Evolutionary conservation across 2,888 invertebrate species (phyloP), one percentile per base, ranked within the genome.

Genomic region (Catocala sponsa): DNA sequence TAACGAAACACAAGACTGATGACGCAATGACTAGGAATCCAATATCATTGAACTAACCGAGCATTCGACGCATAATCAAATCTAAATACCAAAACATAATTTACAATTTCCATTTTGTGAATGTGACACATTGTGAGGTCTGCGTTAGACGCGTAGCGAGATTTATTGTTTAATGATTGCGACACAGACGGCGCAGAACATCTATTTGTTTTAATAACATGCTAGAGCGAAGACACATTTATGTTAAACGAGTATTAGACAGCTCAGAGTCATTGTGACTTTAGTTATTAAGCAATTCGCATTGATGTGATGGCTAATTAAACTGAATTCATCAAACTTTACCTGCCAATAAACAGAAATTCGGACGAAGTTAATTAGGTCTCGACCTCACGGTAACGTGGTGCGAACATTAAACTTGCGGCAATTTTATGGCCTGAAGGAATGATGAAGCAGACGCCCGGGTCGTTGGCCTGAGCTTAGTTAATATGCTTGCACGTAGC

Each of bases 121-220:
- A 75, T 72, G 68, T 75, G 70, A 78, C 76, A 70, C 74, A 65
- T 73, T 80, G 79, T 76, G 71, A 79, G 79, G 80, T 79, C 57
- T 74, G 76, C 49, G 58, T 59, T 68, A 74, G 76, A 60, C 68
- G 59, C 62, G 54, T 60, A 46, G 60, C 59, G 79, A 87, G 87
- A 90, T 90, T 87, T 88, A 91, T 91, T 82, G 87, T 89, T 87
- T 82, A 86, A 86, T 86, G 86, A 89, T 89, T 86, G 83, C 81
- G 74, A 85, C 80, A 79, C 83, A 84, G 84, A 81, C 68, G 67
- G 72, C 74, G 73, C 70, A 68, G 80, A 80, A 81, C 79, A 74
- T 84, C 86, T 89, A 88, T 91, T 90, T 89, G 84, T 89, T 89
- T 88, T 85, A 89, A 88, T 89, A 88, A 86, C 81, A 84, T 75